Evolutionary conservation across 2,888 invertebrate species (phyloP).

Genomic region (Bembecia ichneumoniformis): DNA sequence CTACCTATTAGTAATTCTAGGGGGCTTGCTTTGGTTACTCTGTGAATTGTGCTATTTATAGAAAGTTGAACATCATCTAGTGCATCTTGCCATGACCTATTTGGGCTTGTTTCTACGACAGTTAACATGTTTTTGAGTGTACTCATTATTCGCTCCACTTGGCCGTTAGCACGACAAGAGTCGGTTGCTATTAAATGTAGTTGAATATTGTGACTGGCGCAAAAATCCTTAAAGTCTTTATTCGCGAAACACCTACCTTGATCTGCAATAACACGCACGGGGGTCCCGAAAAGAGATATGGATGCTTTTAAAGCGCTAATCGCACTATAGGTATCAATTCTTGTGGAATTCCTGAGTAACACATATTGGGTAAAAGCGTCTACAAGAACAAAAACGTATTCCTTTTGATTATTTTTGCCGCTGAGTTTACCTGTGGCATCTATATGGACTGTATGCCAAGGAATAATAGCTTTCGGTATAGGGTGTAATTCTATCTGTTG

Average conservation of each 20-base stretch:
- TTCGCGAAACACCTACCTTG: constrained; percentile 10
- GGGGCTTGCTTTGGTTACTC: constrained; percentile 7
- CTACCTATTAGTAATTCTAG: constrained; percentile 9
- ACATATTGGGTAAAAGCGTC: constrained; percentile 7
- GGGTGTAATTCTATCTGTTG: constrained; percentile 22
- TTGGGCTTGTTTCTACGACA: constrained; percentile 6
- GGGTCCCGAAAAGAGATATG: constrained; percentile 15
- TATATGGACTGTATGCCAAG: constrained; percentile 25
- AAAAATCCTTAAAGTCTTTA: constrained; percentile 10
- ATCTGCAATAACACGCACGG: constrained; percentile 13
- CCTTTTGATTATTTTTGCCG: constrained; percentile 13
- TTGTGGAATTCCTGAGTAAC: not conserved
- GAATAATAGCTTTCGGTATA: constrained; percentile 20
- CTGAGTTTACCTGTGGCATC: constrained; percentile 19
- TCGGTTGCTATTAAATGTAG: constrained; percentile 13
- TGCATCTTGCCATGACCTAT: constrained; percentile 15
- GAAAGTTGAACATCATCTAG: constrained; percentile 13
- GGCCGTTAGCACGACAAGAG: constrained; percentile 10
- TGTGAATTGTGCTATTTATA: constrained; percentile 8
- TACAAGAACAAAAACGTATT: not conserved
- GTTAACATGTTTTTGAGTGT: constrained; percentile 14
- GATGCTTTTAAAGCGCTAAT: constrained; percentile 8
- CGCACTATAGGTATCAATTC: constrained; percentile 4
- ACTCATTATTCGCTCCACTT: constrained; percentile 12
- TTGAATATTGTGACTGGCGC: constrained; percentile 5